Evolutionary conservation across 1,140 invertebrate species (phyloP).

Genomic region (Bombus terrestris): DNA sequence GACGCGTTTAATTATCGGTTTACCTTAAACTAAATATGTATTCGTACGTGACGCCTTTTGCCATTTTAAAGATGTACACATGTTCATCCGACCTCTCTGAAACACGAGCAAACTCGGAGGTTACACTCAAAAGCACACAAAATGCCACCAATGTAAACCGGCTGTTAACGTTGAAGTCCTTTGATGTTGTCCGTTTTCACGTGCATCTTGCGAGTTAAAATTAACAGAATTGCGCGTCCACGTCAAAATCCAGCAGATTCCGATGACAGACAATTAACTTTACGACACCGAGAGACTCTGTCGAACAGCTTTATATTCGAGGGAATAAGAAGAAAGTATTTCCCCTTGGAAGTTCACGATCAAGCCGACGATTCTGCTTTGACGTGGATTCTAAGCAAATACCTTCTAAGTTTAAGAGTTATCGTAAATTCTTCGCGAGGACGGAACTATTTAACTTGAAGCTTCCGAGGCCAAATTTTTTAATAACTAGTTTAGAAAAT

Average conservation of each 20-base stretch:
- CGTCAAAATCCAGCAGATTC: background rate
- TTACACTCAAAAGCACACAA: background rate
- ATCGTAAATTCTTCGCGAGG: background rate
- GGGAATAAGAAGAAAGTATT: background rate
- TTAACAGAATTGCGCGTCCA: background rate
- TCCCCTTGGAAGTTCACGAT: background rate
- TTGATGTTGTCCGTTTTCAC: background rate
- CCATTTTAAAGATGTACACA: background rate
- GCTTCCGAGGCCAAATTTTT: background rate
- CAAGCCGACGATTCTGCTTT: background rate
- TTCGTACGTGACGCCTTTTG: background rate
- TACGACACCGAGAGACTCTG: no score
- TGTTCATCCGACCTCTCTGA: background rate
- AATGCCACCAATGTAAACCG: background rate
- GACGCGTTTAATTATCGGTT: constrained; percentile 1
- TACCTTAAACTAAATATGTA: background rate
- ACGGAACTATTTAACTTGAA: no score
- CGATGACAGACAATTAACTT: background rate
- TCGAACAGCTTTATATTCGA: background rate
- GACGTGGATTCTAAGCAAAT: background rate
- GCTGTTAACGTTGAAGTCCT: background rate
- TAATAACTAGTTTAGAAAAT: background rate
- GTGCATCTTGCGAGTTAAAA: background rate
- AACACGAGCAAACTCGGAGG: background rate
- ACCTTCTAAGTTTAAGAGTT: background rate